Evolutionary conservation across 2,888 invertebrate genomes (phyloP).

Genomic region (Anodontia alba): DNA sequence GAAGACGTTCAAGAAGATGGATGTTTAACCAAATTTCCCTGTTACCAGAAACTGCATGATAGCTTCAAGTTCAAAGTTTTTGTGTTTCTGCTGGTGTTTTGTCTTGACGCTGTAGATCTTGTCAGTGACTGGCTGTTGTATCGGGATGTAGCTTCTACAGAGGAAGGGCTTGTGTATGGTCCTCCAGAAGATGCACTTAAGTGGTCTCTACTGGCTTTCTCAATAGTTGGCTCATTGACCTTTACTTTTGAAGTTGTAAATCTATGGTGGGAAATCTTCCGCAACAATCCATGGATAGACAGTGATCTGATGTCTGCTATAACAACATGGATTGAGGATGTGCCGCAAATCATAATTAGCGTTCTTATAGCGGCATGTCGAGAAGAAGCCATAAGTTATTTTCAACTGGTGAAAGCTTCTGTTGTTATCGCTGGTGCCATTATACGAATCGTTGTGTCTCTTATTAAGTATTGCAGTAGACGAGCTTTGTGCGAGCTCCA

Average conservation of each 20-base stretch:
- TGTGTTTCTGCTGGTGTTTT: constrained; percentile 63
- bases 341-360: constrained; percentile 70
- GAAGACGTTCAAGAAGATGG: constrained; percentile 25
- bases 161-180: constrained; percentile 73
- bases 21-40: constrained; percentile 48
- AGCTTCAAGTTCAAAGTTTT: constrained; percentile 62
- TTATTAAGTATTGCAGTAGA: constrained; percentile 68
- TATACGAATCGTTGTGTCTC: constrained; percentile 67
- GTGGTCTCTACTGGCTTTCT: constrained; percentile 60
- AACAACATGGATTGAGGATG: constrained; percentile 70
- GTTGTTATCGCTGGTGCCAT: constrained; percentile 68
- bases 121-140: constrained; percentile 73
- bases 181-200: constrained; percentile 53
- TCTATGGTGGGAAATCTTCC: constrained; percentile 62
- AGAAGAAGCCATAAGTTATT: constrained; percentile 72
- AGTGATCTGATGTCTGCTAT: constrained; percentile 63
- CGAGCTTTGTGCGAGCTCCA: constrained; percentile 53
- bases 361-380: constrained; percentile 69
- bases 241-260: constrained; percentile 65
- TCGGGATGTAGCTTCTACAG: constrained; percentile 55
- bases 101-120: constrained; percentile 66
- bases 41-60: constrained; percentile 45
- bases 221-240: constrained; percentile 67
- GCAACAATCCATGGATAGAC: constrained; percentile 64
- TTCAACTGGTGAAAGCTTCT: constrained; percentile 71